A percentile compares a stretch with the other conserved stretches of the same genome.
phyloP scores from a whole-genome alignment of 2,113 vertebrate genomes.

The Trichechus manatus region DNA sequence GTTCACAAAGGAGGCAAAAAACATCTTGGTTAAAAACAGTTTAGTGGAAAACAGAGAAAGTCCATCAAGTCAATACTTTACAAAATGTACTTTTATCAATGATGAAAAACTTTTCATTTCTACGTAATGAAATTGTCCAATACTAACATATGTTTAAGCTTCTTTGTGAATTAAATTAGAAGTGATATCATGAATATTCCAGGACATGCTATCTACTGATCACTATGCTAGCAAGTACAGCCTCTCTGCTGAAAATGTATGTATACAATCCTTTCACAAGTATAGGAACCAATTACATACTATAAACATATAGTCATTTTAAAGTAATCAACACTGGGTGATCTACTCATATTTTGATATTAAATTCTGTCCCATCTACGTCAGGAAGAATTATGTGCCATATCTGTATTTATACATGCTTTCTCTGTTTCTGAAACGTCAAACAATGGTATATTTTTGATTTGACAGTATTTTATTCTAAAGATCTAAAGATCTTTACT shows the following conservation, averaged over 20 bases:
- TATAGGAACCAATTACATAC: background rate
- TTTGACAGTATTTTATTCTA: background rate
- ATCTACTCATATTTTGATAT: background rate
- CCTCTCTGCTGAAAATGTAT: background rate
- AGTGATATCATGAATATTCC: slow-evolving; percentile 14
- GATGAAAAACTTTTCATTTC: slow-evolving; percentile 38
- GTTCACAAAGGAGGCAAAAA: slow-evolving; percentile 73
- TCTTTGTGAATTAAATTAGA: slow-evolving; percentile 55
- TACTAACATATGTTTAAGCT: slow-evolving; percentile 1
- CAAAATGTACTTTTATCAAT: slow-evolving; percentile 68
- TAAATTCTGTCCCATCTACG: slow-evolving; percentile 1
- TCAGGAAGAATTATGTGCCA: background rate
- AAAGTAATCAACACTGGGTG: background rate
- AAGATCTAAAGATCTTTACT: background rate
- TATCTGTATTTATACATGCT: background rate
- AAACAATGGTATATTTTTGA: background rate
- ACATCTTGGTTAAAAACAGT: slow-evolving; percentile 76
- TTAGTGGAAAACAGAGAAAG: slow-evolving; percentile 68
- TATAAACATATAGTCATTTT: background rate
- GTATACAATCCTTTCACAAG: background rate
- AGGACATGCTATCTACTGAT: background rate
- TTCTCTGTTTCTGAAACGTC: background rate
- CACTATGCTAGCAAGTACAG: background rate
- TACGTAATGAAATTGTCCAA: background rate
- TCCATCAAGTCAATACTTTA: slow-evolving; percentile 67